Evolutionary conservation across 1,140 invertebrate species (phyloP), one percentile per base, ranked within the genome.

Genomic region (Galendromus occidentalis): DNA sequence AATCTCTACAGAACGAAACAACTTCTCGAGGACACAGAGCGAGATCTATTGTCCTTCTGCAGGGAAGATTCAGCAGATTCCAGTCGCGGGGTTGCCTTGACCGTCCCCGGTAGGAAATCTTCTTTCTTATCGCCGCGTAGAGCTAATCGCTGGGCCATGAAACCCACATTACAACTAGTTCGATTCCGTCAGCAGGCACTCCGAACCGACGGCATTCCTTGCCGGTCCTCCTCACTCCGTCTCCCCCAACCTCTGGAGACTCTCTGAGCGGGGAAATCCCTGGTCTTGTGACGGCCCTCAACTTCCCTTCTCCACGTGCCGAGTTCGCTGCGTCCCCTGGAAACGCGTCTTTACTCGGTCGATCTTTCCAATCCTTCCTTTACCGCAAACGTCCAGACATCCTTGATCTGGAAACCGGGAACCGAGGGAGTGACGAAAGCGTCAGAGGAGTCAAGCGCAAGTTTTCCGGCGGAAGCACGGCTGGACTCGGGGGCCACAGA

Each of bases 291-390:
- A 59, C 6, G 14, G 25, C 51, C 9, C 33, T 4, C 33, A 59
- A 59, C 51, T 33, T 59, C n/a, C 14, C 22, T 25, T 59, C 51
- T 25, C 51, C 51, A 25, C 51, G 51, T 22, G 20, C 51, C 2
- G 51, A 59, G 51, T 59, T 59, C 25, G 51, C 51, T 33, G 14
- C 51, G 17, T 59, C 51, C 14, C 51, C 51, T 33, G 51, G 51
- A 33, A 59, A 59, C 20, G 51, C 51, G 1, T 59, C 51, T 25
- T 33, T 59, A 25, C 51, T 59, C 22, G 51, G 51, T 14, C 51
- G 51, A 25, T 59, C 51, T 25, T 59, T 59, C 51, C 51, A 59
- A 22, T 59, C 51, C 14, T 59, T 59, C 51, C 51, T 59, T 17
- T 59, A 59, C 20, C 51, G 51, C 22, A 59, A 59, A 22, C 14